Base-by-base conservation (phyloP, 2,113 vertebrate genomes). In the Cebus imitator region DNA sequence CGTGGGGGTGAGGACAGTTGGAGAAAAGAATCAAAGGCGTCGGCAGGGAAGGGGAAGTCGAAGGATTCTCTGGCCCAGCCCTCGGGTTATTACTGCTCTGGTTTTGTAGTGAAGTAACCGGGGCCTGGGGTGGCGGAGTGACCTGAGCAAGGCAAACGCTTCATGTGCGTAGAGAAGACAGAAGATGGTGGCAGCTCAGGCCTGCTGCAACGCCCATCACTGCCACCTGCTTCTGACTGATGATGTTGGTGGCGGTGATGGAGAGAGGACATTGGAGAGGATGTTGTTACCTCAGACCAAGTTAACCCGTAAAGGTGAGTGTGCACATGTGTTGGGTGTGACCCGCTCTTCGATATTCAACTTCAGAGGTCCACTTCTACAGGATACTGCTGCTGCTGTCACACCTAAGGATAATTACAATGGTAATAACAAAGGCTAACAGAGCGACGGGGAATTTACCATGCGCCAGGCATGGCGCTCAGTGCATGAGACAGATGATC, bases 201-300 rank as follows among this genome's bases (percentile, higher is more conserved):
- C n/a, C 5, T 17, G 35, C 40, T 23, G 11, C 21, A 4, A 35
- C 0, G 0, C 21, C 23, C 0, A 1, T n/a, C 58, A 10, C 79
- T 9, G 7, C 25, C 35, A 25, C 37, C 55, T 72, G 45, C 52
- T 43, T 85, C 72, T 11, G 10, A 32, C 27, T 72, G 37, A 13
- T 58, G 45, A 16, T 48, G 30, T 6, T 50, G 32, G 2, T 55
- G 58, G 35, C 11, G 45, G 21, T n/a, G 45, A 12, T 57, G 45
- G 14, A 1, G 3, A 79, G 32, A 2, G 23, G 43, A 37, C 5
- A 0, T 9, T 23, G 68, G n/a, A 48, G 75, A 87, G 52, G 66
- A 11, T 18, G 13, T 9, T 25, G 7, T 23, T 25, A 27, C 35
- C 27, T 25, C 23, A 27, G 75, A 66, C 10, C 17, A 70, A 32